Percentiles rank a stretch among this genome's conserved stretches.
Evolutionary conservation across 1,140 invertebrate genomes (phyloP).

Genomic region (Drosophila bocqueti): DNA sequence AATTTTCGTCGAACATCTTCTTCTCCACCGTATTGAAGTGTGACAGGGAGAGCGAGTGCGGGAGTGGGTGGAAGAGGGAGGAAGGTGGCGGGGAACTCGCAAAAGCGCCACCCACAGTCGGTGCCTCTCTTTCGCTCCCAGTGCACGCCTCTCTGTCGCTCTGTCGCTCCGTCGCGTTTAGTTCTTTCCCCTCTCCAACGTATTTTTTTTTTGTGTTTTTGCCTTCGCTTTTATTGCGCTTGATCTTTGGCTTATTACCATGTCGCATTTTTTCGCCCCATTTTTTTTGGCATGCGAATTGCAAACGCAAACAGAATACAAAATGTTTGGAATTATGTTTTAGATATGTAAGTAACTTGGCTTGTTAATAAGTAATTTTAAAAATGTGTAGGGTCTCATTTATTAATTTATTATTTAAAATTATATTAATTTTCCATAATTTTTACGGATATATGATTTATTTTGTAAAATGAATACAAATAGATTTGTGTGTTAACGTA

Average conservation of each 20-base stretch:
- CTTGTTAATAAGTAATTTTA: background rate
- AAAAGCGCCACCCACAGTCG: slow-evolving; percentile 47
- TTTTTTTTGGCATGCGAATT: slow-evolving; percentile 57
- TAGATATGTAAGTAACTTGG: background rate
- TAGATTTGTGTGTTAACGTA: background rate
- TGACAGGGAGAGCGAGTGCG: slow-evolving; percentile 13
- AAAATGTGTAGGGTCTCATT: no score
- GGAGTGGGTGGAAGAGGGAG: background rate
- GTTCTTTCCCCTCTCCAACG: slow-evolving; percentile 1
- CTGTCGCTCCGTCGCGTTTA: slow-evolving; percentile 3
- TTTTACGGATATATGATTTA: background rate
- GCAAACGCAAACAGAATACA: slow-evolving; percentile 71
- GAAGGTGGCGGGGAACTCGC: background rate
- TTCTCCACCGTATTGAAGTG: slow-evolving; percentile 23
- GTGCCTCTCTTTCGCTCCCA: slow-evolving; percentile 27
- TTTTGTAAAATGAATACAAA: background rate
- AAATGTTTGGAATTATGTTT: slow-evolving; percentile 36
- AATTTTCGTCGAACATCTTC: slow-evolving; percentile 47
- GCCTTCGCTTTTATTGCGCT: slow-evolving; percentile 66
- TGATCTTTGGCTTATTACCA: slow-evolving; percentile 83
- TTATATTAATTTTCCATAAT: no score
- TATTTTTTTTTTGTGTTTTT: slow-evolving; percentile 21
- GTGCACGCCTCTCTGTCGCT: slow-evolving; percentile 4
- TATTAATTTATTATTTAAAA: no score
- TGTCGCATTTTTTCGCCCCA: slow-evolving; percentile 58